Percentiles rank a stretch among this genome's conserved stretches.
phyloP scores from a whole-genome alignment of 2,888 invertebrate genomes.

The Hymenopus coronatus region DNA sequence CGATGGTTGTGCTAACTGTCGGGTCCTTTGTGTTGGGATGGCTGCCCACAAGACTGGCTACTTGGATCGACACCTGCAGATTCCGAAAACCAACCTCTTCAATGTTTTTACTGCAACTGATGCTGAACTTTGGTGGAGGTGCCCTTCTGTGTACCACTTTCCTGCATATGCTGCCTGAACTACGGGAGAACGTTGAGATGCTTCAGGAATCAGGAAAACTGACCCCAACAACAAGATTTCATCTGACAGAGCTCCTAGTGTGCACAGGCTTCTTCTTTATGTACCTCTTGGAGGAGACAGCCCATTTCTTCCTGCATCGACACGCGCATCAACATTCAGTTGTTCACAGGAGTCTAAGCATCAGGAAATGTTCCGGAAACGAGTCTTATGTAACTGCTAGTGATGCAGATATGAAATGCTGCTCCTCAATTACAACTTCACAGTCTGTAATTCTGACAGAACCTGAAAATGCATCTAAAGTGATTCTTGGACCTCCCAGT shows the following conservation, averaged over 20 bases:
- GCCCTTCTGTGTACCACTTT: conserved; percentile 79
- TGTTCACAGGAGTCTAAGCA: conserved; percentile 42
- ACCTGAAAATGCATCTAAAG: not conserved
- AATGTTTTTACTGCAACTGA: conserved; percentile 44
- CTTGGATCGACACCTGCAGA: conserved; percentile 61
- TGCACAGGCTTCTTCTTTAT: conserved; percentile 74
- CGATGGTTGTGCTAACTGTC: conserved; percentile 73
- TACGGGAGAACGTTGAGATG: conserved; percentile 63
- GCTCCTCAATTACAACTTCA: not conserved
- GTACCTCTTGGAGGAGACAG: conserved; percentile 76
- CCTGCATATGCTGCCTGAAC: conserved; percentile 76
- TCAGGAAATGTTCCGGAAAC: conserved; percentile 36
- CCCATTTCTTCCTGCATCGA: conserved; percentile 65
- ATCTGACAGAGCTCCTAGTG: conserved; percentile 68
- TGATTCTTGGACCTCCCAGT: not conserved
- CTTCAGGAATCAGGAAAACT: conserved; percentile 53
- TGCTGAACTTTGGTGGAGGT: conserved; percentile 82
- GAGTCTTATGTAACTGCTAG: not conserved
- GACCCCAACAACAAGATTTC: conserved; percentile 54
- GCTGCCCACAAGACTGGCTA: conserved; percentile 67
- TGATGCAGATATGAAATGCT: not conserved
- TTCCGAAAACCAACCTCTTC: not conserved
- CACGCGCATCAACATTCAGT: conserved; percentile 46
- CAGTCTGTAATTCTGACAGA: not conserved
- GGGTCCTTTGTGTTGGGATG: conserved; percentile 75